These are phyloP conservation scores for Battus philenor DNA, from an alignment of 1,140 invertebrate species.

Conservation along the genomic window DNA sequence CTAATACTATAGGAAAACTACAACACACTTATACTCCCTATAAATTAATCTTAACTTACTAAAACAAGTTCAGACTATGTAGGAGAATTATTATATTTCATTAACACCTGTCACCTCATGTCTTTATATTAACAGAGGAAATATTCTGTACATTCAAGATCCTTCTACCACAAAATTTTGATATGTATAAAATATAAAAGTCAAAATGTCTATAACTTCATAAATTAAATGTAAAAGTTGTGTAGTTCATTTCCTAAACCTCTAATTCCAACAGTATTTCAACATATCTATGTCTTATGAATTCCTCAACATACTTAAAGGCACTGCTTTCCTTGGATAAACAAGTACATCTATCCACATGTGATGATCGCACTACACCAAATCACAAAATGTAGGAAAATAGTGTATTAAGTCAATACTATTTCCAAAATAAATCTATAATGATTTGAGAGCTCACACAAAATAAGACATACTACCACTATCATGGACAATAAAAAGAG, in stretches of 20 bases:
- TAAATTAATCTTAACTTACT: conserved; percentile 11
- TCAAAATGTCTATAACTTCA: conserved; percentile 17
- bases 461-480: background rate
- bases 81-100: conserved; percentile 22
- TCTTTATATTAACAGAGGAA: conserved; percentile 20
- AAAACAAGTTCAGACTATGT: conserved; percentile 23
- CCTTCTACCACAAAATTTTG: conserved; percentile 21
- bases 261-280: conserved; percentile 19
- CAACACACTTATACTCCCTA: conserved; percentile 10
- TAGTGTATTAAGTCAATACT: background rate
- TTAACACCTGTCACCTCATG: conserved; percentile 17
- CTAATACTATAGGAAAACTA: conserved; percentile 7
- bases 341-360: conserved; percentile 19
- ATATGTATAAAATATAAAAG: conserved; percentile 36
- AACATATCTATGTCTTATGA: conserved; percentile 15
- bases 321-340: conserved; percentile 52
- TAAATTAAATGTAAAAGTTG: background rate
- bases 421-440: background rate
- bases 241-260: conserved; percentile 8
- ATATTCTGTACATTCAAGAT: conserved; percentile 12
- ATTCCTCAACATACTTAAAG: conserved; percentile 48
- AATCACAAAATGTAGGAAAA: conserved; percentile 1
- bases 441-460: background rate
- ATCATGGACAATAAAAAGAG: too few species aligned
- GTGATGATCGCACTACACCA: conserved; percentile 23